Conservation (phyloP, 2,797 vertebrate species). For the Melanotaenia nigrans region DNA sequence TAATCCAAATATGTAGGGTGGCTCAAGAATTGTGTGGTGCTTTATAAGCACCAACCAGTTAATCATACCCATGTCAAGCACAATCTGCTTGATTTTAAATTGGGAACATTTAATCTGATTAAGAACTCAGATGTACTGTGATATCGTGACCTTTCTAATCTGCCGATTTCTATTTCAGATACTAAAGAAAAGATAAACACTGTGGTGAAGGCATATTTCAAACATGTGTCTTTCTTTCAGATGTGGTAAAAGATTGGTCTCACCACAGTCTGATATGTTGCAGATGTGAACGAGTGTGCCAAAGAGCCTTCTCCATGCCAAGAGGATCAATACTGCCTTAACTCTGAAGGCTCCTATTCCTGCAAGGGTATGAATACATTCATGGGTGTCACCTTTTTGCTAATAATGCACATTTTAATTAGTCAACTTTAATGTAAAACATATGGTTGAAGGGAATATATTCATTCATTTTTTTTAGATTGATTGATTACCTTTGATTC, state of each 20-base stretch:
- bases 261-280: slow-evolving; percentile 40
- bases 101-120: not conserved
- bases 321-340: slow-evolving; percentile 88
- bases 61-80: not conserved
- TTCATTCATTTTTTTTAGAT: no score
- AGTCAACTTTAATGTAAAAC: no score
- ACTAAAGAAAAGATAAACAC: not conserved
- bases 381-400: not conserved
- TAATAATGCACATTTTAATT: not conserved
- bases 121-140: not conserved
- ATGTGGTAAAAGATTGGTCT: not conserved
- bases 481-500: no score
- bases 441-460: no score
- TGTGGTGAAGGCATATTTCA: not conserved
- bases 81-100: not conserved
- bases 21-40: not conserved
- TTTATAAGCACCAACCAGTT: not conserved
- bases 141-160: not conserved
- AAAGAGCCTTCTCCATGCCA: slow-evolving; percentile 82
- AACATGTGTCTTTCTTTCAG: not conserved
- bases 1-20: not conserved
- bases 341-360: slow-evolving; percentile 88
- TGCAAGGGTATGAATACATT: slow-evolving; percentile 84
- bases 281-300: slow-evolving; percentile 93
- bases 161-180: not conserved